Evolutionary conservation across 2,113 vertebrate genomes (phyloP), one percentile per base, ranked within the genome.

Genomic region (Leucopternis melanops): DNA sequence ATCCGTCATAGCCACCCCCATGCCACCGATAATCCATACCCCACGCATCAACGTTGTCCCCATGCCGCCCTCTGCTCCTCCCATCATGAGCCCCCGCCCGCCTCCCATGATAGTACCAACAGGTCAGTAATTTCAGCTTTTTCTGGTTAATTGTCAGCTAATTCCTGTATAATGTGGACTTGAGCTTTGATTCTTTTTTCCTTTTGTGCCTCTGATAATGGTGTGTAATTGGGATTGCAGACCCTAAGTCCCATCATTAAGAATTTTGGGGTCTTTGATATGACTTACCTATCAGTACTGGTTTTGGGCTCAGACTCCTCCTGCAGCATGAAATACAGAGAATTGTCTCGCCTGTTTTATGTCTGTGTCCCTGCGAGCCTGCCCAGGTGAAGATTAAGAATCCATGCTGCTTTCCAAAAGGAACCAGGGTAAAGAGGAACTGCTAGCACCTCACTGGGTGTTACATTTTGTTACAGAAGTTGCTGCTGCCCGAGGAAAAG

Each of bases 61-160:
- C n/a, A 99, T 99, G 99, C 99, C 99, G 0, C 99, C 99, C 25
- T 95, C 99, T 0, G 98, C 98, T 8, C 98, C 99, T 10, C 99
- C 99, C 88, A 98, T 99, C 82, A 99, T 99, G 99, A 98, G 99
- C 16, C 99, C 99, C 4, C 98, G 99, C 87, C 99, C 99, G 0
- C 99, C 99, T 5, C 99, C 99, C 50, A 99, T 99, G 99, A 99
- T 99, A 40, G 99, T 99, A 36, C 99, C 99, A 38, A 97, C 99
- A 94, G 98, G 99, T 99, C 93, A 97, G 98, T 97, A 23, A 17
- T 42, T 73, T 10, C 63, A 7, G 9, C 18, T 38, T 38, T 62
- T 59, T 32, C 27, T 31, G 44, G 22, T 32, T 5, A 11, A 8
- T 40, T 45, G 62, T 19, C 2, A 1, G 29, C 6, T 66, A 1